These are phyloP conservation scores for Artibeus jamaicensis DNA, from an alignment of 2,797 vertebrate species.

Conservation along the genomic window DNA sequence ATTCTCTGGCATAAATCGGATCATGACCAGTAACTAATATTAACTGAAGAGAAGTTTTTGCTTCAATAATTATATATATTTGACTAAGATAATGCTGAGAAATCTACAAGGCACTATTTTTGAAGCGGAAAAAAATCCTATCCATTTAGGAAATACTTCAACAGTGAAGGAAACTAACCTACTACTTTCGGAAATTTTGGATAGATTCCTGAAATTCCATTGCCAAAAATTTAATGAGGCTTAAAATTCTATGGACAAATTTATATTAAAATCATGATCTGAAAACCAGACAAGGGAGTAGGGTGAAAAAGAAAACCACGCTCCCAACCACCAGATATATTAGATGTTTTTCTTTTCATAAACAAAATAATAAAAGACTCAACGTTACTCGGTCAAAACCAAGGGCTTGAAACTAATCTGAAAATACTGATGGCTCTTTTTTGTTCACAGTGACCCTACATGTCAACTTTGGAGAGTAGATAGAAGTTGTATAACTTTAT, in stretches of 20 bases:
- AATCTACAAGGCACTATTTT: background rate
- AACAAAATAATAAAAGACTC: constrained; percentile 40
- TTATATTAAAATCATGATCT: constrained; percentile 37
- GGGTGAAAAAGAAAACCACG: background rate
- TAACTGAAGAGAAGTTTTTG: background rate
- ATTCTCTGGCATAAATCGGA: background rate
- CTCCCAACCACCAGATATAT: background rate
- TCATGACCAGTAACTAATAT: constrained; percentile 20
- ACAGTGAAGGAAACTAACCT: constrained; percentile 15
- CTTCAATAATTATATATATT: constrained; percentile 2
- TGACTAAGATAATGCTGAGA: background rate
- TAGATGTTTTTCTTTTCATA: background rate
- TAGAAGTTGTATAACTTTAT: background rate
- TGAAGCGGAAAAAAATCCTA: background rate
- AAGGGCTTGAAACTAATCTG: background rate
- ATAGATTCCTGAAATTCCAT: constrained; percentile 27
- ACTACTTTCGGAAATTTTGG: constrained; percentile 43
- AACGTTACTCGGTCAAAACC: background rate
- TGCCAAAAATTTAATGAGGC: constrained; percentile 48
- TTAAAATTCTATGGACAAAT: constrained; percentile 46
- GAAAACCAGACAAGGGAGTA: constrained; percentile 1
- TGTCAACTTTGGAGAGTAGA: background rate
- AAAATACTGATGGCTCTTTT: background rate
- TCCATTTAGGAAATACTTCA: constrained; percentile 25
- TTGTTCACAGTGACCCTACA: background rate